Base-by-base conservation (phyloP, 2,797 vertebrate genomes). In the Lateolabrax maculatus region DNA sequence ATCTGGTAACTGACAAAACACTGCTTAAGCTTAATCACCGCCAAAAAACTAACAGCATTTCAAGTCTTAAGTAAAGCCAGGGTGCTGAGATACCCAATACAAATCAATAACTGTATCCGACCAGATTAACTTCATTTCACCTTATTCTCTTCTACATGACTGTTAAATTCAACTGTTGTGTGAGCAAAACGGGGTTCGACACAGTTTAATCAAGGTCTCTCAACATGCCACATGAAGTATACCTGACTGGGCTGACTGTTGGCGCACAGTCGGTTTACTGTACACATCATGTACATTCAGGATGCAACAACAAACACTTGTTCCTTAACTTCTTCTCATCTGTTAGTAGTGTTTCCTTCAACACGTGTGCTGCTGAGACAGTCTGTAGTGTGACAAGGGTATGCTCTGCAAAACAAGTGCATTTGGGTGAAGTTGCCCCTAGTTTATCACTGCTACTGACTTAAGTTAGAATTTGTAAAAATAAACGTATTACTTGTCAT, bases 381-480 rank as follows among this genome's bases (percentile, higher is more conserved):
- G 37, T 70, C 55, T 77, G 71, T n/a, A 61, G 72, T 72, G 52
- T 19, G 34, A 36, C 36, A 9, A 6, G 31, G 58, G 46, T 29
- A 31, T 19, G 75, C 78, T 85, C 68, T 83, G 80, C 64, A 68
- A 56, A 68, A 81, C 57, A 81, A 71, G 37, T 16, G 53, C 75
- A 44, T 73, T 25, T 51, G 46, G 55, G 72, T 68, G 75, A 75
- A 31, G 48, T 18, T 61, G 23, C 75, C 75, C 81, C 65, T 29
- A 1, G 19, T 57, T 34, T 71, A 56, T 66, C 56, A 46, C 81
- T 63, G 71, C 71, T 81, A 77, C 71, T 2, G 58, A 74, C 60
- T 77, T 23, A 37, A 16, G 58, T 87, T 84, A 81, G 71, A 49
- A 49, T 81, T 65, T 81, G 84, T 74, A 34, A 71, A 84, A 86